Conservation (phyloP, 2,113 vertebrate species). For the Paralichthys olivaceus region DNA sequence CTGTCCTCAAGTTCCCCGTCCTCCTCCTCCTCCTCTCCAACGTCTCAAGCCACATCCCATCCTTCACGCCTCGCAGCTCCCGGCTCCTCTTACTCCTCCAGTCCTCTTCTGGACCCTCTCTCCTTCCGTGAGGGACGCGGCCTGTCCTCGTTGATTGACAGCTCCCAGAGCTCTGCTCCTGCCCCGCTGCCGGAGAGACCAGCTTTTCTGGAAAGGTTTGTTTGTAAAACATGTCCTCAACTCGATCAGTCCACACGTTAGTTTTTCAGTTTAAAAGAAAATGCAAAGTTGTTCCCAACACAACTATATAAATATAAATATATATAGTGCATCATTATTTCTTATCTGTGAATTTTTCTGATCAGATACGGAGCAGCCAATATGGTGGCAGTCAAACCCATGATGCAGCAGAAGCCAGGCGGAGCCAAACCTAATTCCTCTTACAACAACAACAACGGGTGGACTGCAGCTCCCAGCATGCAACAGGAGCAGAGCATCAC, state of each 20-base stretch:
- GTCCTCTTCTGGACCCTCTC: constrained; percentile 88
- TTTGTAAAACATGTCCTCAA: background rate
- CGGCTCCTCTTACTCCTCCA: constrained; percentile 76
- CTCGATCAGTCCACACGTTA: background rate
- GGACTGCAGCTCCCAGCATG: constrained; percentile 70
- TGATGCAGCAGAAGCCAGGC: constrained; percentile 84
- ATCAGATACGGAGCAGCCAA: constrained; percentile 87
- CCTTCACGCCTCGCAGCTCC: constrained; percentile 84
- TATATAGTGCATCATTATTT: constrained; percentile 41
- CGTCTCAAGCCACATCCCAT: constrained; percentile 50
- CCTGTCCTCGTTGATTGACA: constrained; percentile 68
- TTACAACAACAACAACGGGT: constrained; percentile 88
- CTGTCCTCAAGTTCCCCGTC: constrained; percentile 76
- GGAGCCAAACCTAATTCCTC: constrained; percentile 90
- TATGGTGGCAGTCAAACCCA: constrained; percentile 93
- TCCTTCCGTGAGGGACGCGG: constrained; percentile 78
- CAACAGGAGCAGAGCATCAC: constrained; percentile 65
- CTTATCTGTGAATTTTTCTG: constrained; percentile 75
- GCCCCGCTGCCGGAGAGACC: constrained; percentile 91
- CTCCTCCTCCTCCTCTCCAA: constrained; percentile 59
- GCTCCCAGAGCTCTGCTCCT: constrained; percentile 84
- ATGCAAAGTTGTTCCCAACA: too few species aligned
- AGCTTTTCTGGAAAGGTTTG: constrained; percentile 89
- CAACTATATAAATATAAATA: background rate
- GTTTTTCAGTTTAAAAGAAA: too few species aligned